phyloP scores from a whole-genome alignment of 2,888 invertebrate genomes.

The Dryobotodes eremita region DNA sequence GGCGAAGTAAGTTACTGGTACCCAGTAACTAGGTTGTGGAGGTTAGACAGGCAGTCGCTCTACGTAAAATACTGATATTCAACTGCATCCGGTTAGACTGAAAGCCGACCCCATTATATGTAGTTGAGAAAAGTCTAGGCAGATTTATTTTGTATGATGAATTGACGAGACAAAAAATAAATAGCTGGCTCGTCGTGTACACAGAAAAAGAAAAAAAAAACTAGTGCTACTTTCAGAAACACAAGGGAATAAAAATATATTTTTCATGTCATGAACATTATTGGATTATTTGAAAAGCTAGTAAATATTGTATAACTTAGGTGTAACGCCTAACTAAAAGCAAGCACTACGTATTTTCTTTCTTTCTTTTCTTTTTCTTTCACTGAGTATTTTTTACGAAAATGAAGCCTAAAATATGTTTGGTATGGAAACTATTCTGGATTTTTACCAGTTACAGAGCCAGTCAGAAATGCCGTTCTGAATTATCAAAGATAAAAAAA shows the following conservation, averaged over 20 bases:
- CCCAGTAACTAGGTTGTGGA: too few species aligned
- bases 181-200: not conserved
- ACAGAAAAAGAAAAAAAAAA: not conserved
- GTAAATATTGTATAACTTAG: conserved; percentile 21
- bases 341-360: not conserved
- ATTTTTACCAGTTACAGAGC: too few species aligned
- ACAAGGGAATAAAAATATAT: not conserved
- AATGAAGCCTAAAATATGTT: not conserved
- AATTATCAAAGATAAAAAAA: too few species aligned
- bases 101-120: too few species aligned
- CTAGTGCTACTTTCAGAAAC: not conserved
- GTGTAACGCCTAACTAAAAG: not conserved
- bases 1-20: too few species aligned
- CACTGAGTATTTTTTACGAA: not conserved
- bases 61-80: too few species aligned
- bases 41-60: too few species aligned
- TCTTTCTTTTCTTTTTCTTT: too few species aligned
- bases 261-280: conserved; percentile 4
- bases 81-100: too few species aligned
- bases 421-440: not conserved
- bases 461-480: not conserved
- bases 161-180: not conserved
- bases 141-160: not conserved
- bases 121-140: too few species aligned
- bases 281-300: conserved; percentile 1